These are phyloP conservation scores for Grallaria varia DNA, from an alignment of 2,113 vertebrate species.

Conservation along the genomic window DNA sequence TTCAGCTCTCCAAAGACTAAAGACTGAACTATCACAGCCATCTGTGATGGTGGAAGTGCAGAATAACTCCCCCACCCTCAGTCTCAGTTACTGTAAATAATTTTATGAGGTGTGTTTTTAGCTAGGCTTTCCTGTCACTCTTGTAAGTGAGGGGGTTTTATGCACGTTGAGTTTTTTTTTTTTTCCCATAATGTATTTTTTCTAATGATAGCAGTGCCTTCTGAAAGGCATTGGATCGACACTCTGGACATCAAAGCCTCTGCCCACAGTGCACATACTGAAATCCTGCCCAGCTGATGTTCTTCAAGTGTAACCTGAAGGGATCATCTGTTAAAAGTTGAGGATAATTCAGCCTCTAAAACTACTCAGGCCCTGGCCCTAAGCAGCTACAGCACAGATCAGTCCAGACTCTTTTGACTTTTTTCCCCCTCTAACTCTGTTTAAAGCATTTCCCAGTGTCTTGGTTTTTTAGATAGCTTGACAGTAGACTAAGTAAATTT, in stretches of 20 bases:
- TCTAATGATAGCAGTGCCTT: background rate
- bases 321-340: background rate
- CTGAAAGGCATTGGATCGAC: background rate
- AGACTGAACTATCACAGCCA: background rate
- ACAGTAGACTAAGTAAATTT: background rate
- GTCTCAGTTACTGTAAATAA: background rate
- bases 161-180: accelerated
- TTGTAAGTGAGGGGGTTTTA: background rate
- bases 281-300: background rate
- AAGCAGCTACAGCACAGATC: background rate
- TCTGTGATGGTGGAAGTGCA: background rate
- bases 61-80: background rate
- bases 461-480: background rate
- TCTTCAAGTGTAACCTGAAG: background rate
- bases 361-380: background rate
- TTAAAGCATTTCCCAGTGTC: background rate
- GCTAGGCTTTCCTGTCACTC: background rate
- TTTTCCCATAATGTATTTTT: background rate
- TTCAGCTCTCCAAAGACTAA: background rate
- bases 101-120: background rate
- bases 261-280: background rate
- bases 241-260: background rate
- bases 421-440: accelerated
- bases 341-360: background rate
- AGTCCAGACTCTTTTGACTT: background rate